Evolutionary conservation across 2,113 vertebrate species (phyloP).

Genomic region (Gambusia affinis): DNA sequence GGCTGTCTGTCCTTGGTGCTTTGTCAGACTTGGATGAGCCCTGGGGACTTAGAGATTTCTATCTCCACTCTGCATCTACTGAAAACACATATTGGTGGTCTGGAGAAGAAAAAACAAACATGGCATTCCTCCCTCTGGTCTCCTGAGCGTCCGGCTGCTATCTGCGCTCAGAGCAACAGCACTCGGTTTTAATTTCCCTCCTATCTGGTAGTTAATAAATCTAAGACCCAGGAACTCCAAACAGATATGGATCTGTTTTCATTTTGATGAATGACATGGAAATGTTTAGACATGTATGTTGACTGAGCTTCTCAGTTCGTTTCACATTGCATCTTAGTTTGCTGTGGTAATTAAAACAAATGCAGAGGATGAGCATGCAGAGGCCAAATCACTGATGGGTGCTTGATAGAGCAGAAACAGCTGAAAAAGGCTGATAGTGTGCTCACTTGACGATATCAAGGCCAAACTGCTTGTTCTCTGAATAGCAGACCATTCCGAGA

Average conservation of each 20-base stretch:
- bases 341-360: conserved; percentile 45
- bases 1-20: conserved; percentile 60
- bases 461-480: conserved; percentile 63
- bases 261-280: conserved; percentile 31
- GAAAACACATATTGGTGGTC: conserved; percentile 65
- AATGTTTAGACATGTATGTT: conserved; percentile 45
- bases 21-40: conserved; percentile 68
- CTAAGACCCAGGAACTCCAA: neutral
- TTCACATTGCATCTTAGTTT: conserved; percentile 23
- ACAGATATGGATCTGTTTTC: conserved; percentile 36
- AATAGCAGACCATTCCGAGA: conserved; percentile 65
- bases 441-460: conserved; percentile 62
- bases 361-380: conserved; percentile 20
- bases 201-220: conserved; percentile 42
- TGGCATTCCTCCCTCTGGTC: conserved; percentile 50
- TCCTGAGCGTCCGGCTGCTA: conserved; percentile 22
- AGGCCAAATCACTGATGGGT: conserved; percentile 42
- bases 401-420: conserved; percentile 31
- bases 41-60: conserved; percentile 43
- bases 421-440: conserved; percentile 67
- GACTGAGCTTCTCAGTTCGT: conserved; percentile 17
- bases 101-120: conserved; percentile 59
- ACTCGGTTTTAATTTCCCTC: conserved; percentile 43
- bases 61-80: conserved; percentile 57
- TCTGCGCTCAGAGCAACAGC: conserved; percentile 17